Evolutionary conservation across 1,140 invertebrate species (phyloP), one percentile per base, ranked within the genome.

Genomic region (Anastrepha obliqua): DNA sequence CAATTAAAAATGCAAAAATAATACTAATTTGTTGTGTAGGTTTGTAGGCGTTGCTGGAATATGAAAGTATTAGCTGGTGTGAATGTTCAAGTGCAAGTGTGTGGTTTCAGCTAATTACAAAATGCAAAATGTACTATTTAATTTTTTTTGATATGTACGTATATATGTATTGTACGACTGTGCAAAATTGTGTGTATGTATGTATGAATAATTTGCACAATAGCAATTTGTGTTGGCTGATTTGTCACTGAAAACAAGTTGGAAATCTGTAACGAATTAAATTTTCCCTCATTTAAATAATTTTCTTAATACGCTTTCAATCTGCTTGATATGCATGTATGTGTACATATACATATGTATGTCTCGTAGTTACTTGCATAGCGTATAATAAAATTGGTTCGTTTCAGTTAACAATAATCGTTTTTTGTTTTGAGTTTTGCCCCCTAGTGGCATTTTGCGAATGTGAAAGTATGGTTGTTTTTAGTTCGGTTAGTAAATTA

Each of bases 171-270:
- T 6, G 2, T 29, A 29, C 29, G 29, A 29, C 29, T 29, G 51
- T 8, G 51, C 11, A 55, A 1, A 9, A 4, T 67, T 74, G 29
- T 42, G 65, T 44, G 42, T 44, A 15, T 74, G 70, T n/a, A 42
- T 70, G 20, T 15, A 1, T 62, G 5, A 47, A 42, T 39, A 67
- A 47, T 74, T 58, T 81, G 3, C 7, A 7, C 3, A 81, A 17
- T 47, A 81, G 29, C 7, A 81, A 81, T 81, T 81, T 55, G 74
- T 81, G 74, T 8, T 55, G 74, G 47, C 47, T 81, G 74, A 81
- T 81, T 81, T 81, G 74, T 81, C 74, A 81, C 44, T 81, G 74
- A 58, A 81, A 55, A n/a, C 9, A 17, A 58, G 47, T 81, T 81
- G 20, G 74, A 81, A 81, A 81, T 81, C 8, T 81, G 47, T n/a